Base-by-base conservation (phyloP, 2,888 invertebrate genomes). In the Linnaemya vulpina region DNA sequence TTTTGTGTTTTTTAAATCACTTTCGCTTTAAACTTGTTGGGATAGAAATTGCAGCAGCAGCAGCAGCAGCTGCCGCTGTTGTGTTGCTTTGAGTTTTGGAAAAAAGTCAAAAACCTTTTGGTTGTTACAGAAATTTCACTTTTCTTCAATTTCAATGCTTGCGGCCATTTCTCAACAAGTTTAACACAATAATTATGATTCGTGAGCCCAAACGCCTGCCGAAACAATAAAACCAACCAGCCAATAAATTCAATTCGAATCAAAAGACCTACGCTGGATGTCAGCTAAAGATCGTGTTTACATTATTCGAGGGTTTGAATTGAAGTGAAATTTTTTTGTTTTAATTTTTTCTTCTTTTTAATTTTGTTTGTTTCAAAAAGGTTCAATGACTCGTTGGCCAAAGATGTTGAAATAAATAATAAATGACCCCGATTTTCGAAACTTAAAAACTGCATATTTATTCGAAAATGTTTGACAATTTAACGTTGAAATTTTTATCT, bases 81-180 rank as follows among this genome's bases (percentile, higher is more conserved):
- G 40, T 15, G 43, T 43, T 58, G 17, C 20, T 20, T 63, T 17
- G 13, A 38, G 22, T 49, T 76, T 25, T 38, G 22, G 40, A 13
- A 40, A 67, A 67, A 84, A 86, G 86, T 86, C 86, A 86, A 86
- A 86, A 81, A 86, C 86, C 86, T 86, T 74, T 74, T 38, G 60
- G 38, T 74, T 67, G 73, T 74, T 75, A 46, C 51, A 84, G 49
- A 86, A 86, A 81, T 86, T 86, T 86, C 86, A 86, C 86, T 86
- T 86, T 86, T 86, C 68, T 76, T 81, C 78, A 5, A 43, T 53
- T 40, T 25, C 22, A 62, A 17, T 71, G 53, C 22, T 55, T 35
- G 46, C 35, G n/a, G 13, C 25, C 43, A 71, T 60, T 46, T 60
- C 15, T 75, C 38, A 22, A 25, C 53, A 40, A 55, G 62, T 43